Conservation (phyloP, 2,113 vertebrate species). For the Forbesichthys papilliferus region DNA sequence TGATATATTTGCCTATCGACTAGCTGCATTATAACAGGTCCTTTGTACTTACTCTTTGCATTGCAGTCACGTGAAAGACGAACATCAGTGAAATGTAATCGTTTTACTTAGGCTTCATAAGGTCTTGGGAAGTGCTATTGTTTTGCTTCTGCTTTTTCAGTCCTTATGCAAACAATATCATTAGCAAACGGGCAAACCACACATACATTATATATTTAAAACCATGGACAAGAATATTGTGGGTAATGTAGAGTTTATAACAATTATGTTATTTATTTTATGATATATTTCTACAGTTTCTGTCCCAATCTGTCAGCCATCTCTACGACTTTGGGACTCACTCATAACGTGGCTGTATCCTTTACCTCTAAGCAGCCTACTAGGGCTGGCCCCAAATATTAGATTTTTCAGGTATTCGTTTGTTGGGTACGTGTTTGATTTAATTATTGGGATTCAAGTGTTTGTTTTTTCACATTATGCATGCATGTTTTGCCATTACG, state of each 20-base stretch:
- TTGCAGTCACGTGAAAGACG: conserved; percentile 22
- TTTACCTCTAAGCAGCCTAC: conserved; percentile 52
- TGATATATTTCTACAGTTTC: conserved; percentile 77
- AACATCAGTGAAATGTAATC: conserved; percentile 18
- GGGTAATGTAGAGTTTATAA: background rate
- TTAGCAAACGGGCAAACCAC: too few species aligned
- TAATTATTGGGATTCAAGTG: background rate
- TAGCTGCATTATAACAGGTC: background rate
- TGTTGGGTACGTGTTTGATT: background rate
- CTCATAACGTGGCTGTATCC: conserved; percentile 98
- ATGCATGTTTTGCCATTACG: too few species aligned
- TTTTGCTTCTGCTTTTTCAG: conserved; percentile 20
- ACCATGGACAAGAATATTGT: background rate
- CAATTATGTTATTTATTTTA: background rate
- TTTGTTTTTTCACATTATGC: too few species aligned
- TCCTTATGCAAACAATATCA: background rate
- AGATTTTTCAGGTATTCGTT: too few species aligned
- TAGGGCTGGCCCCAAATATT: too few species aligned
- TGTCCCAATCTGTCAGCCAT: conserved; percentile 96
- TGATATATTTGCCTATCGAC: background rate
- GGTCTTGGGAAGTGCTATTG: conserved; percentile 29
- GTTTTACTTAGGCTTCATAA: conserved; percentile 25
- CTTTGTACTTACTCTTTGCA: background rate
- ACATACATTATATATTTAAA: background rate
- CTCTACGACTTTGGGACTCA: conserved; percentile 83